These are phyloP conservation scores for Craterocephalus amniculus DNA, from an alignment of 2,797 vertebrate species.

Conservation along the genomic window DNA sequence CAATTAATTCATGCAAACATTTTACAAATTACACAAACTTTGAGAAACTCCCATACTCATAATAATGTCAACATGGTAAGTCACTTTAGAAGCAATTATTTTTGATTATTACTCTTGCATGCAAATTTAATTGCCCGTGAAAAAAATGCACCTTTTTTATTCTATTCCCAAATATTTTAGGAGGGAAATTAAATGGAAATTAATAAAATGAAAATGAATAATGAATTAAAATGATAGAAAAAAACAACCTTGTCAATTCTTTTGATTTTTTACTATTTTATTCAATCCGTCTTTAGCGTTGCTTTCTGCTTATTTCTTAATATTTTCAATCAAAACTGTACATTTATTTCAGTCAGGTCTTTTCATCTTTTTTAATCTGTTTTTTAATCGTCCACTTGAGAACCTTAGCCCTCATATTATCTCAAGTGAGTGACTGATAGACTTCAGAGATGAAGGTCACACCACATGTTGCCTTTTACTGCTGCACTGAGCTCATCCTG, in stretches of 20 bases:
- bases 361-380: neutral
- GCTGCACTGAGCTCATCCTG: conserved; percentile 75
- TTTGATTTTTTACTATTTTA: neutral
- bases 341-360: neutral
- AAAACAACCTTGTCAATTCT: neutral
- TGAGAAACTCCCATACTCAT: too few species aligned
- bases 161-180: neutral
- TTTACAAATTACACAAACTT: neutral
- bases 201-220: neutral
- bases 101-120: neutral
- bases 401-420: neutral
- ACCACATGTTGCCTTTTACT: conserved; percentile 78
- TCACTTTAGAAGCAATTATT: neutral
- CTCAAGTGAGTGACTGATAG: conserved; percentile 43
- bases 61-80: neutral
- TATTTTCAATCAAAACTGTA: neutral
- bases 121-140: neutral
- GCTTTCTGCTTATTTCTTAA: neutral
- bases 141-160: neutral
- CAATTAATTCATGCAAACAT: neutral
- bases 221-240: too few species aligned
- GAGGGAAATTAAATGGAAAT: neutral
- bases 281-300: neutral
- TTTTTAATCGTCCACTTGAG: neutral
- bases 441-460: conserved; percentile 77